Conservation (phyloP, 2,888 invertebrate species). For the Lithosia quadra region DNA sequence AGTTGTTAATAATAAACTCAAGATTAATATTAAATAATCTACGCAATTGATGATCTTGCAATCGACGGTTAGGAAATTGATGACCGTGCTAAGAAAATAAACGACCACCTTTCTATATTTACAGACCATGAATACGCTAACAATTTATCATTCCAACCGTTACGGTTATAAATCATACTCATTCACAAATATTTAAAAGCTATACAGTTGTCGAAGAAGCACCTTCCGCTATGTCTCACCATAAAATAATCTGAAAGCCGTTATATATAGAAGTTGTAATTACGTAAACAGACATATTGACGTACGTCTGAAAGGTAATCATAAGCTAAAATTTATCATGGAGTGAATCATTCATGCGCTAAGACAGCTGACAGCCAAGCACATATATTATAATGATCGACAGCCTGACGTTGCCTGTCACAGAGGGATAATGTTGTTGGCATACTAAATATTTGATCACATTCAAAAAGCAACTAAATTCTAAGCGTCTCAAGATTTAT, state of each 20-base stretch:
- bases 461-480: conserved; percentile 50
- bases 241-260: conserved; percentile 75
- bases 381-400: conserved; percentile 87
- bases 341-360: conserved; percentile 86
- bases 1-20: conserved; percentile 47
- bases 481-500: conserved; percentile 36
- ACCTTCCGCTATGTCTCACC: conserved; percentile 73
- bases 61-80: conserved; percentile 63
- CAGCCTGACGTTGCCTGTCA: conserved; percentile 85
- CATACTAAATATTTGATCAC: conserved; percentile 59
- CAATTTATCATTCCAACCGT: conserved; percentile 78
- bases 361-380: conserved; percentile 85
- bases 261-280: conserved; percentile 78
- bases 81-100: conserved; percentile 67
- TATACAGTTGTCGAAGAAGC: conserved; percentile 69
- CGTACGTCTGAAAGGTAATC: conserved; percentile 86
- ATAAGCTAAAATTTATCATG: conserved; percentile 87
- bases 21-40: conserved; percentile 52
- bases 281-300: conserved; percentile 85
- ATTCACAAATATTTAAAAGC: conserved; percentile 69
- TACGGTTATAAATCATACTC: conserved; percentile 76
- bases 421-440: conserved; percentile 85
- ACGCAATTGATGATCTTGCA: conserved; percentile 51
- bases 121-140: conserved; percentile 72
- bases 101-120: conserved; percentile 71